Evolutionary conservation across 2,113 vertebrate species (phyloP), one percentile per base, ranked within the genome.

Genomic region (Scomber colias): DNA sequence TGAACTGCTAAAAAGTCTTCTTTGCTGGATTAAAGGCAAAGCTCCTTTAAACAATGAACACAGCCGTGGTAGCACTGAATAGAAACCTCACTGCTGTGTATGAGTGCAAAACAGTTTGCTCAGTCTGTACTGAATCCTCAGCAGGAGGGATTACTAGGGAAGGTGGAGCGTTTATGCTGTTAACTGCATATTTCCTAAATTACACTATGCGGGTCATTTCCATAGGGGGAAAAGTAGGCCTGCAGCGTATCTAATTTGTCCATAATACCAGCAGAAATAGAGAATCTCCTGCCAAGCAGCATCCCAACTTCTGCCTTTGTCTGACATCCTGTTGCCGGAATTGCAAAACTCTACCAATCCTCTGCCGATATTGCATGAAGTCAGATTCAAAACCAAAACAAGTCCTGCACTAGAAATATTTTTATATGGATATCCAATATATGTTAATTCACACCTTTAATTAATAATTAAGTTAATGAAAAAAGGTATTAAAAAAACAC

Each of bases 181-280:
- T 75, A 72, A 68, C 76, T 82, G 89, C 89, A 82, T 87, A 89
- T 86, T 91, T 90, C 86, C 82, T 76, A 90, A 93, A 91, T 92
- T 88, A 91, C 85, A 79, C 75, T 76, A 83, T 77, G 79, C 64
- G 56, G 81, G 90, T 88, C 77, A 83, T 92, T 87, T 93, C 88
- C 84, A 90, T 73, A 70, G 77, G 77, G 80, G 65, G 69, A 30
- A 65, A 75, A 89, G 66, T 59, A 70, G 78, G 86, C 78, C 86
- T 85, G 80, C 53, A 24, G 89, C 83, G 65, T 79, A 57, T 84
- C 89, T 90, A 92, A 93, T 94, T 91, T 87, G 69, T 71, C 63
- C 82, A 78, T 81, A 85, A 87, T 84, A 87, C 77, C 59, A 82
- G 83, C 65, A 88, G 87, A 93, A 90, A 86, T 68, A 27, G 65